These are phyloP conservation scores for Sinella curviseta DNA, from an alignment of 1,140 invertebrate species.

Conservation along the genomic window DNA sequence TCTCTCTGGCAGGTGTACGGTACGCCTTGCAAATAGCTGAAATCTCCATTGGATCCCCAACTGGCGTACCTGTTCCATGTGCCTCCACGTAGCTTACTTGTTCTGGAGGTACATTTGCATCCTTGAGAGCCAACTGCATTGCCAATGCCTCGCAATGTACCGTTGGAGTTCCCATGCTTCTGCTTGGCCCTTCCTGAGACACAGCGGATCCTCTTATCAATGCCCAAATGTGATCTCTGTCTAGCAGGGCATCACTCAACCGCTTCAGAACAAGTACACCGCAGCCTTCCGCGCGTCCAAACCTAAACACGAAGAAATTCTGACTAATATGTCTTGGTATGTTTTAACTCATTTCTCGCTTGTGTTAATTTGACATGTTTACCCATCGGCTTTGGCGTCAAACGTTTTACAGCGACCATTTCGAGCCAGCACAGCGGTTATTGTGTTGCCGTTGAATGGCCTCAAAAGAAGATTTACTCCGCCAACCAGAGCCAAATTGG, in stretches of 20 bases:
- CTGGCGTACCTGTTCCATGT: neutral
- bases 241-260: neutral
- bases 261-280: neutral
- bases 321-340: too few relatives aligned
- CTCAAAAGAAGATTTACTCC: neutral
- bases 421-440: neutral
- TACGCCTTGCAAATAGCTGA: neutral
- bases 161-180: neutral
- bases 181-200: neutral
- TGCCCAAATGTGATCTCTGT: neutral
- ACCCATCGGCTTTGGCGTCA: neutral
- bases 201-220: neutral
- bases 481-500: neutral
- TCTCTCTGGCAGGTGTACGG: neutral
- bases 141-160: neutral
- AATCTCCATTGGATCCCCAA: neutral
- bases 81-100: neutral
- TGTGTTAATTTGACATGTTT: too few relatives aligned
- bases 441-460: neutral
- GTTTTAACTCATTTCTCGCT: too few relatives aligned
- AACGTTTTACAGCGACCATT: slow-evolving; percentile 9
- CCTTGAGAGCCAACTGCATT: neutral
- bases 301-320: too few relatives aligned
- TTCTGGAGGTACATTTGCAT: neutral
- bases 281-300: neutral